phyloP scores from a whole-genome alignment of 2,113 vertebrate genomes.

The Eulacestoma nigropectus region DNA sequence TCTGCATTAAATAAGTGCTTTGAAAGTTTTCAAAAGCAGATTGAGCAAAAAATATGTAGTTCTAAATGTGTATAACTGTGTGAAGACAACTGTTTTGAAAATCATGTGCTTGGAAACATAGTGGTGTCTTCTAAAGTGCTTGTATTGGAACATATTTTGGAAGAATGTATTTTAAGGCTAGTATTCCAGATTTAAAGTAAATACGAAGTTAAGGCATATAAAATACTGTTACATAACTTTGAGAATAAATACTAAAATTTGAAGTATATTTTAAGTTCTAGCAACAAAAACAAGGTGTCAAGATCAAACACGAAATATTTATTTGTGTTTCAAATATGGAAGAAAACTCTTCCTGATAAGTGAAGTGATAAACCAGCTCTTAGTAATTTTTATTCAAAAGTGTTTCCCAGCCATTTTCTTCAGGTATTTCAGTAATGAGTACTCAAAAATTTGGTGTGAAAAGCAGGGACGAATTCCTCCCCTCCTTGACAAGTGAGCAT shows the following conservation, averaged over 20 bases:
- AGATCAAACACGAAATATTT: background rate
- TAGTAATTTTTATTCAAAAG: background rate
- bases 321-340: background rate
- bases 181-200: background rate
- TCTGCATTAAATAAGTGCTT: background rate
- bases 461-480: background rate
- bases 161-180: background rate
- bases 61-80: background rate
- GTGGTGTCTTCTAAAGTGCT: background rate
- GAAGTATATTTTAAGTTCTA: background rate
- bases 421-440: background rate
- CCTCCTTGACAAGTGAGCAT: background rate
- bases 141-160: background rate
- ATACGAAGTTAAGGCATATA: background rate
- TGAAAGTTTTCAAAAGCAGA: background rate
- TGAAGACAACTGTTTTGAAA: background rate
- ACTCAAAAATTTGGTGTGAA: background rate
- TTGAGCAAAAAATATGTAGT: background rate
- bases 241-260: background rate
- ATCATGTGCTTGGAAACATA: background rate
- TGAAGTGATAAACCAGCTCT: background rate
- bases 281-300: background rate
- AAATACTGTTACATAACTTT: background rate
- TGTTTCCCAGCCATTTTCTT: background rate
- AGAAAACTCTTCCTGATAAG: background rate